A percentile compares a stretch with the other conserved stretches of the same genome.
These are phyloP conservation scores for Hypomesus transpacificus DNA, from an alignment of 2,113 vertebrate genomes.

Conservation along the genomic window DNA sequence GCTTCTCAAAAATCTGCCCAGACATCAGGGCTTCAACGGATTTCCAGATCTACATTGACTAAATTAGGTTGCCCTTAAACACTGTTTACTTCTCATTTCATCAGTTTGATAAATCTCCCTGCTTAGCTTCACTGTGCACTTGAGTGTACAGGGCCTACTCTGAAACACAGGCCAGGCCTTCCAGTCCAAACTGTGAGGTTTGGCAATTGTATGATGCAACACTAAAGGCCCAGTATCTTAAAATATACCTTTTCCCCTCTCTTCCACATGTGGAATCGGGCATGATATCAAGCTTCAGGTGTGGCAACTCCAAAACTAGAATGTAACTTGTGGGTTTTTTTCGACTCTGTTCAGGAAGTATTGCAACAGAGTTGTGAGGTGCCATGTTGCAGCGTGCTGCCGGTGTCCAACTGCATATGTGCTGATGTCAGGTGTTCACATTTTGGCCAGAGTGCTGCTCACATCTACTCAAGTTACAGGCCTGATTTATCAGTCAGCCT, in stretches of 20 bases:
- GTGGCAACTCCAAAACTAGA: background rate
- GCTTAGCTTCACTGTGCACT: background rate
- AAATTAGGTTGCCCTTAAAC: background rate
- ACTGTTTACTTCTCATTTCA: background rate
- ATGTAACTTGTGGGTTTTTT: background rate
- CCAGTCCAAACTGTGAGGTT: slow-evolving; percentile 39
- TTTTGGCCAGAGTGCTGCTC: slow-evolving; percentile 17
- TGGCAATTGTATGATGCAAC: slow-evolving; percentile 56
- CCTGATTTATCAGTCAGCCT: slow-evolving; percentile 30
- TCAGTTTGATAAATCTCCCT: background rate
- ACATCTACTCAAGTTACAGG: slow-evolving; percentile 41
- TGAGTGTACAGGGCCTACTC: background rate
- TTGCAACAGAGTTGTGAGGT: slow-evolving; percentile 1
- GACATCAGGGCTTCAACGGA: no score
- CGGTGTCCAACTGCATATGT: slow-evolving; percentile 27
- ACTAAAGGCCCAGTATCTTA: slow-evolving; percentile 24
- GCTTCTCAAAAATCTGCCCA: no score
- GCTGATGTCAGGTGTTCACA: slow-evolving; percentile 30
- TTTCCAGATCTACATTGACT: background rate
- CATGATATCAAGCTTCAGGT: slow-evolving; percentile 7
- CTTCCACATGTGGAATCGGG: background rate
- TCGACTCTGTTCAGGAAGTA: slow-evolving; percentile 1
- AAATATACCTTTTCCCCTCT: slow-evolving; percentile 44
- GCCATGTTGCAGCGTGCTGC: background rate
- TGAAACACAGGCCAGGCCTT: background rate